These are phyloP conservation scores for Hololepta plana DNA, from an alignment of 2,888 invertebrate genomes.

Conservation along the genomic window DNA sequence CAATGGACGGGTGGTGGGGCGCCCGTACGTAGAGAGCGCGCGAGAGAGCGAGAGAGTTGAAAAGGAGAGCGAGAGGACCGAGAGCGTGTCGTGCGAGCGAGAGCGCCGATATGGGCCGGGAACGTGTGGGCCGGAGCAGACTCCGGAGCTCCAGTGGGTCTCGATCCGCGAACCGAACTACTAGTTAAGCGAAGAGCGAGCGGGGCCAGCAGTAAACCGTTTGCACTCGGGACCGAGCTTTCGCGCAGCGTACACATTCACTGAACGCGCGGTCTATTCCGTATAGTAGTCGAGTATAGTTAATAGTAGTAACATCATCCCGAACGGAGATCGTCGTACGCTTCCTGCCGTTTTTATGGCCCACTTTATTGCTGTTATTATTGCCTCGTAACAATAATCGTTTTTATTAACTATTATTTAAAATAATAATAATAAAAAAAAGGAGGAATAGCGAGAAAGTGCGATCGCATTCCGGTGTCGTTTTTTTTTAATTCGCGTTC, in stretches of 20 bases:
- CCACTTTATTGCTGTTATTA: conserved; percentile 22
- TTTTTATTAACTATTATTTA: conserved; percentile 17
- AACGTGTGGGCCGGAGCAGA: conserved; percentile 26
- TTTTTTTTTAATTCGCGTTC: neutral
- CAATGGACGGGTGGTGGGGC: no score
- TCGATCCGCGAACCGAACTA: conserved; percentile 40
- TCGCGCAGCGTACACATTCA: conserved; percentile 23
- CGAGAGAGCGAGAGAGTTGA: conserved; percentile 16
- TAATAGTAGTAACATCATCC: no score
- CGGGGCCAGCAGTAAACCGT: no score
- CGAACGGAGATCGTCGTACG: conserved; percentile 6
- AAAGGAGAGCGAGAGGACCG: conserved; percentile 13
- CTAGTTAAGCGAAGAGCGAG: no score
- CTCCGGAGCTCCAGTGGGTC: conserved; percentile 36
- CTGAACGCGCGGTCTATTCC: no score
- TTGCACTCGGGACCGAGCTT: conserved; percentile 31
- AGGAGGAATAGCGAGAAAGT: no score
- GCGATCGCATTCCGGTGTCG: neutral
- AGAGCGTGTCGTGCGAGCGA: conserved; percentile 19
- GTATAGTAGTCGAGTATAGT: no score
- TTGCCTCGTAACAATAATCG: conserved; percentile 27
- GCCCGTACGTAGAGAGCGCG: conserved; percentile 10
- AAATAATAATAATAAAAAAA: conserved; percentile 11
- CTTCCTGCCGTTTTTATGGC: conserved; percentile 18
- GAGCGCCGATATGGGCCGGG: conserved; percentile 27